Evolutionary conservation across 1,140 invertebrate species (phyloP).

Genomic region (Pachyrhynchus sulphureomaculatus): DNA sequence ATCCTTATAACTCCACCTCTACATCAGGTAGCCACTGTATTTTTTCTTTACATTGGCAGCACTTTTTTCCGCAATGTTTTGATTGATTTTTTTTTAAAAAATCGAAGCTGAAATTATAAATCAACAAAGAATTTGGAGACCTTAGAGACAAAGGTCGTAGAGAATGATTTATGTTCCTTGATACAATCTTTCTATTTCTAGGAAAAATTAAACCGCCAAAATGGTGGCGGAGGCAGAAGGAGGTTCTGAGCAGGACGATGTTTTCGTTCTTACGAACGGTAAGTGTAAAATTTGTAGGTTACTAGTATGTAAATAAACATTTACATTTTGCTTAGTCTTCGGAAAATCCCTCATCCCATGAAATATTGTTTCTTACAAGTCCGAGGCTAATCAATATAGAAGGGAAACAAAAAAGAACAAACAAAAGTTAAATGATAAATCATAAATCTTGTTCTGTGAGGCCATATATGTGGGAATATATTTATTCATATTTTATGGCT

Average conservation of each 20-base stretch:
- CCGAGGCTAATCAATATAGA: no score
- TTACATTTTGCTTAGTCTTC: no score
- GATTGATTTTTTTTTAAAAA: conserved; percentile 26
- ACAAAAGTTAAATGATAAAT: no score
- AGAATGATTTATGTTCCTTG: conserved; percentile 2
- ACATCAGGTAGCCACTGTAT: neutral
- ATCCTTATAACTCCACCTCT: no score
- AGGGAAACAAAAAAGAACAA: no score
- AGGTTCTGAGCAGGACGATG: conserved; percentile 95
- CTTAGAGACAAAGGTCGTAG: neutral
- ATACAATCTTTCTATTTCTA: conserved; percentile 34
- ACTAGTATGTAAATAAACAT: no score
- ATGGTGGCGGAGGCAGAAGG: conserved; percentile 88
- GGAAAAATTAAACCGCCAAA: conserved; percentile 41
- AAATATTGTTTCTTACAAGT: no score
- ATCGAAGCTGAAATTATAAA: conserved; percentile 6
- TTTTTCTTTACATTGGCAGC: conserved; percentile 18
- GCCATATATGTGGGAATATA: no score
- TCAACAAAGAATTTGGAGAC: no score
- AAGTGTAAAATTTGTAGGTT: conserved; percentile 54
- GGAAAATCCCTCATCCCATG: no score
- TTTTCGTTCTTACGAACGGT: conserved; percentile 96
- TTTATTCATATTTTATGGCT: no score
- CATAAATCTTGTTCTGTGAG: no score
- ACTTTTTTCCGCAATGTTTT: conserved; percentile 24